Conservation (phyloP, 2,797 vertebrate genomes). For the Scomberomorus guttatus region DNA sequence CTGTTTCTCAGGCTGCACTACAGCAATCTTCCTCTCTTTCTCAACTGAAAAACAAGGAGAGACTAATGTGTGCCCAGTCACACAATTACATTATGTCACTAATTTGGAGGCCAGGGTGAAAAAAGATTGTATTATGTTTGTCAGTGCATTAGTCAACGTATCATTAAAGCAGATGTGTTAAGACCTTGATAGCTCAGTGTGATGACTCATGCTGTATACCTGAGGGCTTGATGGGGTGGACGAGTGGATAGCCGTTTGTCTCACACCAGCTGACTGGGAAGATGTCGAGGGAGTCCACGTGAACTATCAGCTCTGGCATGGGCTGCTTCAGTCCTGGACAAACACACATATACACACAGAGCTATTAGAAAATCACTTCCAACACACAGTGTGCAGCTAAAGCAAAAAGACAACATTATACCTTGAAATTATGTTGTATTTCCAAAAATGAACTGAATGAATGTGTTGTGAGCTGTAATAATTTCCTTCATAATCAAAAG, state of each 20-base stretch:
- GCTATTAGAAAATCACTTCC: background rate
- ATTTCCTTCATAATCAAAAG: background rate
- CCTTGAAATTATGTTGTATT: background rate
- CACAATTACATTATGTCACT: background rate
- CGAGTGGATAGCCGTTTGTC: conserved; percentile 95
- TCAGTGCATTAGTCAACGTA: conserved; percentile 13
- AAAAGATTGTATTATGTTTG: background rate
- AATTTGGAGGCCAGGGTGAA: conserved; percentile 5
- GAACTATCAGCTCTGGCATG: conserved; percentile 93
- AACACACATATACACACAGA: conserved; percentile 22
- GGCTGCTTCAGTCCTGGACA: conserved; percentile 92
- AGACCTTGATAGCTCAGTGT: background rate
- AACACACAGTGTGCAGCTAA: background rate
- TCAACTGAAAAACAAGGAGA: conserved; percentile 86
- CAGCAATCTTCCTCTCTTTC: conserved; percentile 94
- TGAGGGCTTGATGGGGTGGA: conserved; percentile 91
- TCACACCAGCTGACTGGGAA: conserved; percentile 99
- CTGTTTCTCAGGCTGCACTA: conserved; percentile 97
- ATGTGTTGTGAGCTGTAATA: background rate
- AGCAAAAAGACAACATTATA: background rate
- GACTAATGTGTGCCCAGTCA: background rate
- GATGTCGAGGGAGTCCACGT: conserved; percentile 95
- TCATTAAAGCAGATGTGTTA: conserved; percentile 1
- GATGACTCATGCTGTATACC: conserved; percentile 79
- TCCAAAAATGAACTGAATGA: background rate